Percentiles rank a stretch among this genome's conserved stretches.
Conservation (phyloP, 2,797 vertebrate genomes). For the Myotis myotis region DNA sequence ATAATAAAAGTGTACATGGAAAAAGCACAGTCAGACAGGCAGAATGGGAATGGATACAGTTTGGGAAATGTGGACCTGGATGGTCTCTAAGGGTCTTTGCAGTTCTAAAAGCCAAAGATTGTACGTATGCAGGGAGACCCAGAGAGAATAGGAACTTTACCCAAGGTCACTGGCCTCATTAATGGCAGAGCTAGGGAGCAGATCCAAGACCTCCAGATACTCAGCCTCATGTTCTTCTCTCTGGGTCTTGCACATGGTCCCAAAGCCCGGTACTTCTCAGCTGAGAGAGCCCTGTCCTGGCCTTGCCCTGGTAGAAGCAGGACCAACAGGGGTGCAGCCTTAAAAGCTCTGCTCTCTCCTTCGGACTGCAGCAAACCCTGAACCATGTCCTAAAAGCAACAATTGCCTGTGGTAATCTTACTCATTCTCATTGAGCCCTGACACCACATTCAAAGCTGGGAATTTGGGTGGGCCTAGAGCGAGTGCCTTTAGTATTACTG, state of each 20-base stretch:
- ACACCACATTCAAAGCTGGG: slow-evolving; percentile 58
- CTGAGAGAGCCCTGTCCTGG: slow-evolving; percentile 2
- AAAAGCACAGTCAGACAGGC: not conserved
- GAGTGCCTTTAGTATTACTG: slow-evolving; percentile 77
- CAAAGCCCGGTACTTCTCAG: slow-evolving; percentile 56
- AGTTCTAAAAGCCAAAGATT: slow-evolving; percentile 41
- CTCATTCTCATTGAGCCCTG: slow-evolving; percentile 12
- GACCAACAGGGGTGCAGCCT: not conserved
- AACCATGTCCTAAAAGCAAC: not conserved
- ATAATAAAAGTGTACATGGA: not conserved
- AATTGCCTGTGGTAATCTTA: not conserved
- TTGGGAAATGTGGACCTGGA: not conserved
- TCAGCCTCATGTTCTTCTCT: slow-evolving; percentile 52
- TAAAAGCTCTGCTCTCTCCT: not conserved
- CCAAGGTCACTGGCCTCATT: slow-evolving; percentile 72
- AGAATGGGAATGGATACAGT: not conserved
- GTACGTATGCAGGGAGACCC: slow-evolving; percentile 58
- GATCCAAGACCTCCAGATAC: slow-evolving; percentile 68
- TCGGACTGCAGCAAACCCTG: not conserved
- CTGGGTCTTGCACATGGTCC: slow-evolving; percentile 51
- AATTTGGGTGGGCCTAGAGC: slow-evolving; percentile 79
- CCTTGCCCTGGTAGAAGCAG: not conserved
- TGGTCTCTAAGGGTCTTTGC: slow-evolving; percentile 36
- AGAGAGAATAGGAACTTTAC: slow-evolving; percentile 54
- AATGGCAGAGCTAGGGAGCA: slow-evolving; percentile 65